Conservation (phyloP, 2,888 invertebrate species). For the Nymphalis polychloros region DNA sequence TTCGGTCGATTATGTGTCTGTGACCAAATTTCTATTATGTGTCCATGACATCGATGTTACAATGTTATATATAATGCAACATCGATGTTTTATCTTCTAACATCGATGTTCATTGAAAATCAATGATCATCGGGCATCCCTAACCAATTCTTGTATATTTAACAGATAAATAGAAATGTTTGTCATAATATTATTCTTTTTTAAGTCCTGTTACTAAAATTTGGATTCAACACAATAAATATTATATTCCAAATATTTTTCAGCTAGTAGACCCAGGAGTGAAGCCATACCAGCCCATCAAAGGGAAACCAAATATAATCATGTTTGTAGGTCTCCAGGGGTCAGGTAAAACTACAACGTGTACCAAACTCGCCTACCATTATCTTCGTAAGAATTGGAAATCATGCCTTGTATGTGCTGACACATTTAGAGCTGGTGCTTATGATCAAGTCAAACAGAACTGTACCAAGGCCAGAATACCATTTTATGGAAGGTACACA, state of each 20-base stretch:
- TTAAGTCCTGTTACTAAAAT: too few species aligned
- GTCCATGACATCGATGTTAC: too few species aligned
- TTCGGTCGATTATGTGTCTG: too few species aligned
- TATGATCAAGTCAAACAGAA: constrained; percentile 99
- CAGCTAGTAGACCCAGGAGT: constrained; percentile 98
- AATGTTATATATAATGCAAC: too few species aligned
- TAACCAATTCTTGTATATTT: too few species aligned
- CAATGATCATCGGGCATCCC: too few species aligned
- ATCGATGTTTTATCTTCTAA: too few species aligned
- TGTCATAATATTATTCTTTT: too few species aligned
- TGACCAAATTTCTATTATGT: too few species aligned
- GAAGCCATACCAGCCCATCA: constrained; percentile 96
- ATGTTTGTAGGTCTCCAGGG: constrained; percentile 99
- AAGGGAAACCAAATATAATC: constrained; percentile 96
- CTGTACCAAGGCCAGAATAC: constrained; percentile 99
- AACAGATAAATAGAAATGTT: too few species aligned
- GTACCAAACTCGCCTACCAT: constrained; percentile 99
- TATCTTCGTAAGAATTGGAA: constrained; percentile 99
- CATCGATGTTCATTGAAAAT: too few species aligned
- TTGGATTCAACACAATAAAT: too few species aligned
- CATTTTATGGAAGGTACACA: constrained; percentile 96
- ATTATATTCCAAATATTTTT: constrained; percentile 36
- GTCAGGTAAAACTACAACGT: constrained; percentile 99
- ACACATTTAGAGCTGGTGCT: constrained; percentile 99
- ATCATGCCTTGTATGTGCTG: constrained; percentile 98